A percentile compares a stretch with the other conserved stretches of the same genome.
Evolutionary conservation across 2,888 invertebrate species (phyloP).

Genomic region (Cryptocephalus primarius): DNA sequence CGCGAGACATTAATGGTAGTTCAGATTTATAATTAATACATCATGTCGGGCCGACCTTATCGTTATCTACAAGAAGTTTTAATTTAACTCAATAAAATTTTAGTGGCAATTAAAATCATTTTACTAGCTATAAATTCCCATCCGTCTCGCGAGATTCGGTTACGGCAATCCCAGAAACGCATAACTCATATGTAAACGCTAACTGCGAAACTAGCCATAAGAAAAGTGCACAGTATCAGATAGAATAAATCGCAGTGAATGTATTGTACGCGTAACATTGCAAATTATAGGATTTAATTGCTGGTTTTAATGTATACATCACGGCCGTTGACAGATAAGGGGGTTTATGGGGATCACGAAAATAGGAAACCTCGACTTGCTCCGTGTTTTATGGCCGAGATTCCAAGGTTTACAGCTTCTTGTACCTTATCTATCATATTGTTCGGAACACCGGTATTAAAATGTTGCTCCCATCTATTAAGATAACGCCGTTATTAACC

Average conservation of each 20-base stretch:
- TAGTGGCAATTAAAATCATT: no score
- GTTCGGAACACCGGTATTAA: no score
- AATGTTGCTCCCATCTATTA: no score
- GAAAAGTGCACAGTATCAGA: constrained; percentile 5
- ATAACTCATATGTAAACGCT: not conserved
- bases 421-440: constrained; percentile 6
- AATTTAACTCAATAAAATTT: no score
- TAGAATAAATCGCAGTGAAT: constrained; percentile 5
- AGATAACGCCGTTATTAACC: no score
- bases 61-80: no score
- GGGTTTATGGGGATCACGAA: constrained; percentile 3
- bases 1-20: no score
- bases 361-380: constrained; percentile 5
- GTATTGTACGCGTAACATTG: constrained; percentile 5
- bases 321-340: constrained; percentile 7
- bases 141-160: not conserved
- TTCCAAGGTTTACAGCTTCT: constrained; percentile 14
- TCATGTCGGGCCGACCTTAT: no score
- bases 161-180: constrained; percentile 3
- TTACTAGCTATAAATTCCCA: constrained; percentile 4
- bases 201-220: not conserved
- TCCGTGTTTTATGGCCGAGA: constrained; percentile 13
- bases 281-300: constrained; percentile 10
- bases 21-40: no score
- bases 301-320: constrained; percentile 5